Conservation (phyloP, 2,888 invertebrate genomes). For the Caenorhabditis sp. region DNA sequence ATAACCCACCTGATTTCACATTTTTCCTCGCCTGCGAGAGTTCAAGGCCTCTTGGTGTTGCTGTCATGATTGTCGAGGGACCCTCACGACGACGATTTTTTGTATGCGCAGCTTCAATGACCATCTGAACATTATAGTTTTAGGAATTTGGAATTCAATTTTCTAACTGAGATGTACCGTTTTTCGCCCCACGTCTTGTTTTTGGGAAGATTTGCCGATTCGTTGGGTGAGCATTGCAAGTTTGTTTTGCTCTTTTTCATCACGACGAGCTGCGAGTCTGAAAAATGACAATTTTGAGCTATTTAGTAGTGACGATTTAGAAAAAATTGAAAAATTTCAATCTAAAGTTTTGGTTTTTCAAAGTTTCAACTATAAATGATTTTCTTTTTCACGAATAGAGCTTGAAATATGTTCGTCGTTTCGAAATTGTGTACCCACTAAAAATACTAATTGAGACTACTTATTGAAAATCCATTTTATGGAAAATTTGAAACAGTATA, state of each 20-base stretch:
- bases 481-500: too few relatives aligned
- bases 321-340: too few relatives aligned
- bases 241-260: slow-evolving; percentile 22
- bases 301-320: too few relatives aligned
- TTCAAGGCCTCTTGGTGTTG: slow-evolving; percentile 24
- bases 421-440: too few relatives aligned
- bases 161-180: slow-evolving; percentile 10
- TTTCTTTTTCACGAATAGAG: too few relatives aligned
- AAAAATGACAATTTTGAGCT: not conserved
- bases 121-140: slow-evolving; percentile 19
- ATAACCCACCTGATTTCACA: slow-evolving; percentile 8
- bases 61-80: slow-evolving; percentile 21
- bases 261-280: slow-evolving; percentile 5
- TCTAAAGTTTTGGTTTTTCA: too few relatives aligned
- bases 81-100: slow-evolving; percentile 8
- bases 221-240: slow-evolving; percentile 19
- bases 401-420: too few relatives aligned
- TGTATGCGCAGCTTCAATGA: slow-evolving; percentile 35
- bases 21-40: slow-evolving; percentile 31
- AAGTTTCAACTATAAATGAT: too few relatives aligned
- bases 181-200: slow-evolving; percentile 11
- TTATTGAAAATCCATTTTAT: too few relatives aligned
- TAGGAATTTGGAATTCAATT: not conserved
- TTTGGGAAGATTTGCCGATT: slow-evolving; percentile 11
- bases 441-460: too few relatives aligned